phyloP scores from a whole-genome alignment of 1,140 invertebrate genomes.

The Musca vetustissima region DNA sequence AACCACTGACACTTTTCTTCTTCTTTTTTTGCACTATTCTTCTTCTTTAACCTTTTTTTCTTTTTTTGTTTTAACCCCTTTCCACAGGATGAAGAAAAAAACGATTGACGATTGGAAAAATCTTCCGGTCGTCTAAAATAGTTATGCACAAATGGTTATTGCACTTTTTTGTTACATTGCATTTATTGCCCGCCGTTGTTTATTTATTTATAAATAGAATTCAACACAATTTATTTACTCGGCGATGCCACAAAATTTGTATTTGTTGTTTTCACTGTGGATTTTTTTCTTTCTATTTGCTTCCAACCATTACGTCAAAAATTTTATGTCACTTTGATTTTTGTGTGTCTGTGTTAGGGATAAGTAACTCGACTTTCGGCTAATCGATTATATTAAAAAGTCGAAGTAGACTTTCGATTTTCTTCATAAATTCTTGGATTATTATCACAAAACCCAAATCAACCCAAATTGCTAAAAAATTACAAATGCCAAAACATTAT shows the following conservation, averaged over 20 bases:
- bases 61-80: constrained; percentile 4
- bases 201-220: not conserved
- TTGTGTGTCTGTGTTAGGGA: not conserved
- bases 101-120: no score
- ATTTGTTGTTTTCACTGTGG: not conserved
- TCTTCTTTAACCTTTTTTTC: constrained; percentile 2
- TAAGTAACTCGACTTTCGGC: no score
- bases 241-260: not conserved
- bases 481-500: no score
- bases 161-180: not conserved
- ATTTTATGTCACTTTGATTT: not conserved
- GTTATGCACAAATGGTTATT: not conserved
- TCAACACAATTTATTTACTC: not conserved
- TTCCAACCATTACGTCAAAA: constrained; percentile 13
- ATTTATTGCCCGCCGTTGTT: not conserved
- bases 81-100: not conserved
- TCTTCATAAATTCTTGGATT: no score
- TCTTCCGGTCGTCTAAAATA: not conserved
- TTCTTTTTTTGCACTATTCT: constrained; percentile 10
- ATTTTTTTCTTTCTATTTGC: constrained; percentile 3
- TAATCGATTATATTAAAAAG: no score
- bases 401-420: no score
- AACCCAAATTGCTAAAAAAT: no score
- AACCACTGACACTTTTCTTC: not conserved
- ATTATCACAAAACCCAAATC: no score